These are phyloP conservation scores for Meloidogyne exigua DNA, from an alignment of 1,140 invertebrate genomes.

Conservation along the genomic window DNA sequence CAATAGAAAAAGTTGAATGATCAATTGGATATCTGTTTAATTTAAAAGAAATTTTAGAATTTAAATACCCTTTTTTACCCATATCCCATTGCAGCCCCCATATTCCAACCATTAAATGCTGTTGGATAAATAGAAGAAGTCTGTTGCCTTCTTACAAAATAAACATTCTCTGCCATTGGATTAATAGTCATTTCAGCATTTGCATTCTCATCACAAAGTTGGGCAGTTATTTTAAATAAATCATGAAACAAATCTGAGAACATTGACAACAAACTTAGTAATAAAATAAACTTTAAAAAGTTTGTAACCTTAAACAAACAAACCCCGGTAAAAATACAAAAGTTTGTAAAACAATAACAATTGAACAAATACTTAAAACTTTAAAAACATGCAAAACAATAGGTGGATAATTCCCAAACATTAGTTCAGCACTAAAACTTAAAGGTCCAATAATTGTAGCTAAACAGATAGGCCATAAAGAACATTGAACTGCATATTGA, in stretches of 20 bases:
- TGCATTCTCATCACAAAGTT: slow-evolving; percentile 44
- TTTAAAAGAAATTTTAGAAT: background rate
- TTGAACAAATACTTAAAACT: slow-evolving; percentile 26
- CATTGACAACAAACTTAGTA: slow-evolving; percentile 42
- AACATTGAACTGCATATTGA: slow-evolving; percentile 47
- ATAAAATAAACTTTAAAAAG: slow-evolving; percentile 24
- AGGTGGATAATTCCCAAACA: slow-evolving; percentile 28
- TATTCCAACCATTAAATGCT: slow-evolving; percentile 12
- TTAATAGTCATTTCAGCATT: slow-evolving; percentile 31
- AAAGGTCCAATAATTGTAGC: slow-evolving; percentile 17
- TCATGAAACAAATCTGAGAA: slow-evolving; percentile 35
- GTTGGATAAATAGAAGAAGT: background rate
- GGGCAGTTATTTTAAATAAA: slow-evolving; percentile 19
- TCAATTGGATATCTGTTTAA: background rate
- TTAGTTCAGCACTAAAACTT: slow-evolving; percentile 28
- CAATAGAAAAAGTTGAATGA: background rate
- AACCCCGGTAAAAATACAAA: slow-evolving; percentile 42
- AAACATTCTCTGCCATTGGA: slow-evolving; percentile 43
- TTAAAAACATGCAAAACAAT: slow-evolving; percentile 43
- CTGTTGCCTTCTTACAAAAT: slow-evolving; percentile 39
- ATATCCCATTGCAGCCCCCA: background rate
- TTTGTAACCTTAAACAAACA: background rate
- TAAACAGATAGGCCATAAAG: slow-evolving; percentile 33
- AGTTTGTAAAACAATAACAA: slow-evolving; percentile 30
- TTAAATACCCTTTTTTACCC: slow-evolving; percentile 1